Base-by-base conservation (phyloP, 53 echinoderm and acorn worm species). In the Stichopus horrens region DNA sequence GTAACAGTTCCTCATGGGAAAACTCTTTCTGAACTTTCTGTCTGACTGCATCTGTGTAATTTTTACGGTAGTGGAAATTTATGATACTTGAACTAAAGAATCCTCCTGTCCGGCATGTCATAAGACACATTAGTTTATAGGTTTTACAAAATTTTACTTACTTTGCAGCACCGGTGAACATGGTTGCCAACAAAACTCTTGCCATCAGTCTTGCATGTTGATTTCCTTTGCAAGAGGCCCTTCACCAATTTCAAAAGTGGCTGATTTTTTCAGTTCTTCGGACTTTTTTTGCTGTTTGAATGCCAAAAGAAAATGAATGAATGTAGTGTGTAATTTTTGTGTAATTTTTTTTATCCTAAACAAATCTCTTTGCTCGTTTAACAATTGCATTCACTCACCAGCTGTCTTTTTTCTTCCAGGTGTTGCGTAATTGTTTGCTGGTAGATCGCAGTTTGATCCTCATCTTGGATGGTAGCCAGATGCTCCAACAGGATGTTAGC, bases 321-420 rank as follows among this genome's bases (percentile, higher is more conserved):
- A 10, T 21, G 23, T 7, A 52, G 7, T 37, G 51, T 7, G 14
- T 52, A 53, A n/a, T 67, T n/a, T 67, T 67, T n/a, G 11, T 14
- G n/a, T 67, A 14, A 14, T n/a, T 67, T 11, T 14, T 67, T 67
- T 14, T 3, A 0, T 14, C 11, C 68, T 14, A 19, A 1, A 9
- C 9, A 0, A 19, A 76, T 21, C 9, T 5, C 23, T 53, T 10
- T 11, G 53, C 78, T 37, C 37, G 2, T 37, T 37, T 37, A 37
- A 37, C 37, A 37, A 37, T 37, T 37, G 37, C 37, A 37, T 37
- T 37, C 37, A 37, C 37, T 37, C 37, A 37, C 37, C 23, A 78
- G 16, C 53, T 78, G 23, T 52, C 16, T 78, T 9, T 78, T 78
- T 13, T 78, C 78, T 78, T 78, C 78, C 78, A 78, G 78, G 52